Percentiles rank a stretch among this genome's conserved stretches.
phyloP scores from a whole-genome alignment of 2,113 vertebrate genomes.

The Rhynchomys soricoides region DNA sequence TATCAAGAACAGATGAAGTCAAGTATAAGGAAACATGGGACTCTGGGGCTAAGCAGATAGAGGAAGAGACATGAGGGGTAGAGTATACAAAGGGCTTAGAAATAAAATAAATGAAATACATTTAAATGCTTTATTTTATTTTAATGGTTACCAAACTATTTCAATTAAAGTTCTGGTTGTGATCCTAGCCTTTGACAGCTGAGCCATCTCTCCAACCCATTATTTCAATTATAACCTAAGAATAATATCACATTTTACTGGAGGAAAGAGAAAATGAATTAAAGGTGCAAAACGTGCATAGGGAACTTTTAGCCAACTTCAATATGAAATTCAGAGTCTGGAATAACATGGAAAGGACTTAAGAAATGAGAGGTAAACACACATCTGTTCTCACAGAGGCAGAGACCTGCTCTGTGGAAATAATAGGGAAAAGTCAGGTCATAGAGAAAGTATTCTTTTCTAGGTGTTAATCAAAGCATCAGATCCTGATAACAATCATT shows the following conservation, averaged over 20 bases:
- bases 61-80: neutral
- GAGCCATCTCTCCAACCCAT: neutral
- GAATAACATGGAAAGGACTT: conserved; percentile 11
- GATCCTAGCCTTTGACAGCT: no score
- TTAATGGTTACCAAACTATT: conserved; percentile 30
- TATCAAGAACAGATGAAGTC: neutral
- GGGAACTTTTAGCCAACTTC: conserved; percentile 11
- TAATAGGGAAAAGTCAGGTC: neutral
- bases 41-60: neutral
- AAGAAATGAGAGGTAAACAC: conserved; percentile 1
- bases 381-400: neutral
- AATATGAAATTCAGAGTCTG: conserved; percentile 37
- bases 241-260: conserved; percentile 47
- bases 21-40: neutral
- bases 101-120: neutral
- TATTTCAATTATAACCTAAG: conserved; percentile 17
- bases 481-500: neutral
- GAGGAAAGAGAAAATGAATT: conserved; percentile 29
- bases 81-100: neutral
- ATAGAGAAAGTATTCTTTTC: conserved; percentile 51
- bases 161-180: neutral
- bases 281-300: neutral
- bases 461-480: neutral
- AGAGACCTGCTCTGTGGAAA: conserved; percentile 32
- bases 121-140: neutral